These are phyloP conservation scores for Phoxinus phoxinus DNA, from an alignment of 2,113 vertebrate species.

Conservation along the genomic window DNA sequence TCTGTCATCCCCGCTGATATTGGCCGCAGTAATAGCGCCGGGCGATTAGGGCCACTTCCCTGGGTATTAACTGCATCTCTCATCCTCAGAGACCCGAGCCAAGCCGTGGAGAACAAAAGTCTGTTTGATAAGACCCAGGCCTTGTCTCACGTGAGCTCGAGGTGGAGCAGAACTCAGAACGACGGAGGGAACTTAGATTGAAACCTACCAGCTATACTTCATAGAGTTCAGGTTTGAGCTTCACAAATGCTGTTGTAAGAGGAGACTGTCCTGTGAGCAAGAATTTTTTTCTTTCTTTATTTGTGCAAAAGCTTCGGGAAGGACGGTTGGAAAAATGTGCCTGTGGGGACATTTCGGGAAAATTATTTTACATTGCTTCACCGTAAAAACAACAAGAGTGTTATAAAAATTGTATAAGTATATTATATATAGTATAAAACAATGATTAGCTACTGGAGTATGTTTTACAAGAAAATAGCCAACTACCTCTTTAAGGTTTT, in stretches of 20 bases:
- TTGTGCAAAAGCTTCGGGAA: background rate
- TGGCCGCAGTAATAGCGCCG: slow-evolving; percentile 75
- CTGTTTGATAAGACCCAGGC: slow-evolving; percentile 66
- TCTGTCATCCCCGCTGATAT: slow-evolving; percentile 82
- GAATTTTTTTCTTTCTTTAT: slow-evolving; percentile 5
- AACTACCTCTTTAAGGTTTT: too few species aligned
- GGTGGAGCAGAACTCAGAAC: slow-evolving; percentile 30
- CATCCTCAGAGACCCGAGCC: slow-evolving; percentile 69
- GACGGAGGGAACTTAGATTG: background rate
- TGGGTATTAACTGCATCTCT: slow-evolving; percentile 80
- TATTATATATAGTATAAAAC: too few species aligned
- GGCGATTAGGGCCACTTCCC: slow-evolving; percentile 79
- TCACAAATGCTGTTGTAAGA: slow-evolving; percentile 20
- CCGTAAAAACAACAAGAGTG: too few species aligned
- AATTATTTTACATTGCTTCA: background rate
- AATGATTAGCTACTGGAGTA: too few species aligned
- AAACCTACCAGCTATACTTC: background rate
- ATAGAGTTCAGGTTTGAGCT: slow-evolving; percentile 24
- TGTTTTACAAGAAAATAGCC: too few species aligned
- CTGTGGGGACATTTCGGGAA: background rate
- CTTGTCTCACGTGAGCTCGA: slow-evolving; percentile 61
- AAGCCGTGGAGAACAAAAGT: slow-evolving; percentile 77
- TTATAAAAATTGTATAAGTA: too few species aligned
- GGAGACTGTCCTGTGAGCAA: slow-evolving; percentile 24
- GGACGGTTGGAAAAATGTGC: background rate